Evolutionary conservation across 2,113 vertebrate genomes (phyloP), one percentile per base, ranked within the genome.

Genomic region (Acanthochromis polyacanthus): DNA sequence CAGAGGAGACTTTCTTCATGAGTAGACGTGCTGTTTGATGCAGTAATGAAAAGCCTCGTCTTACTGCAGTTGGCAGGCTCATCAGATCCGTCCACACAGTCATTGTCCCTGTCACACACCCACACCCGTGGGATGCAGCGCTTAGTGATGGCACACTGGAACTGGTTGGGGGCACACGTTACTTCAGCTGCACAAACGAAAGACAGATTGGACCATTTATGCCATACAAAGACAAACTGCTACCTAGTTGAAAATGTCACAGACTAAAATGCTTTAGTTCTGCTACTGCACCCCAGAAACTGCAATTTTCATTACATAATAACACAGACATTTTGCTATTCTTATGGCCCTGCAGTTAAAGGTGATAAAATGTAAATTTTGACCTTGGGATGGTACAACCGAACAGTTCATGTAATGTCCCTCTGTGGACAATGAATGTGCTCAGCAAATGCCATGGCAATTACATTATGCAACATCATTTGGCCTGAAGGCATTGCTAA

Each of bases 21-120:
- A 75, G 66, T 56, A 61, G 61, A 51, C 23, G 17, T 66, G 51
- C 20, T 28, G 40, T 45, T 48, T 38, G 59, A 23, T 12, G 16
- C 52, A 3, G 28, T 36, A 46, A 46, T 78, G 22, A 40, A 64
- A 46, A 81, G 55, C 17, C 32, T 52, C 0, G 23, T 75, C 97
- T 96, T 96, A 99, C 98, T 99, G 96, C 98, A 99, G 90, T 99
- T 99, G 80, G 97, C 96, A 0, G 98, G 98, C 79, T 99, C 98
- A 0, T 99, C 98, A 0, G 98, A 99, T 88, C 97, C 97, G 0
- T 99, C 98, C 91, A 98, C 96, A 0, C 98, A 99, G 95, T 99
- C 98, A 0, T 99, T 98, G 94, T 99, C 98, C 0, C 97, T 93
- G 94, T 99, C 98, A 1, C 98, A 99, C 36, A 99, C 97, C 98